Percentiles rank a stretch among this genome's conserved stretches.
Conservation (phyloP, 2,113 vertebrate genomes). For the Nibea coibor region DNA sequence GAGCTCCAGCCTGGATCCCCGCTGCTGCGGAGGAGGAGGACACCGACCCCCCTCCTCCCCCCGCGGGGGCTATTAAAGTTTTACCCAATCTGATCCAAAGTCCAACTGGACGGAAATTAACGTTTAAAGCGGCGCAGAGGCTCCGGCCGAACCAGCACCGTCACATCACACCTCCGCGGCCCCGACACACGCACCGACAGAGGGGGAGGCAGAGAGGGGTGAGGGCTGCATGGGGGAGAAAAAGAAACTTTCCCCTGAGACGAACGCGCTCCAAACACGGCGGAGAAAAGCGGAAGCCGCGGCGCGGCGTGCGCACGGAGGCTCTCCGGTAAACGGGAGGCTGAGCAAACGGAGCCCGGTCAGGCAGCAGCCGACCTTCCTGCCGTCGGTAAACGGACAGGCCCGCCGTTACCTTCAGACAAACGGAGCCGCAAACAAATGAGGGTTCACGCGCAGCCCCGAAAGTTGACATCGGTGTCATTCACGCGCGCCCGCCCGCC, state of each 20-base stretch:
- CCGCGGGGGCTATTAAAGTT: slow-evolving; percentile 61
- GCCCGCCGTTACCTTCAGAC: not conserved
- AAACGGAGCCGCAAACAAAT: not conserved
- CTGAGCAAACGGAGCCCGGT: slow-evolving; percentile 4
- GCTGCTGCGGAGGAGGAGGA: not conserved
- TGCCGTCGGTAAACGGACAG: slow-evolving; percentile 45
- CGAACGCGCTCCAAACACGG: slow-evolving; percentile 3
- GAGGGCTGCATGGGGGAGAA: slow-evolving; percentile 39
- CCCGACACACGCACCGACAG: slow-evolving; percentile 1
- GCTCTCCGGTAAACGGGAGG: slow-evolving; percentile 24
- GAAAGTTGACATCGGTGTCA: slow-evolving; percentile 49
- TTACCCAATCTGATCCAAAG: slow-evolving; percentile 58
- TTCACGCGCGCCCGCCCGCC: slow-evolving; percentile 33
- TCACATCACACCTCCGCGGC: slow-evolving; percentile 71
- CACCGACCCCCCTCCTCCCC: not conserved
- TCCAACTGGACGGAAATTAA: slow-evolving; percentile 28
- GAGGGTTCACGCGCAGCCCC: no score
- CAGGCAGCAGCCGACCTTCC: slow-evolving; percentile 17
- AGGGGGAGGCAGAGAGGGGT: no score
- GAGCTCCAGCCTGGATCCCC: not conserved
- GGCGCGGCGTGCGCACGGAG: not conserved
- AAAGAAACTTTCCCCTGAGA: slow-evolving; percentile 62
- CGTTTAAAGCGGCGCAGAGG: not conserved
- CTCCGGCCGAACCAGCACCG: slow-evolving; percentile 25
- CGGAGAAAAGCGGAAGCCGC: slow-evolving; percentile 50